Evolutionary conservation across 92 coral and sea anemone genomes (phyloP).

Genomic region (Chrysogorgia sp.): DNA sequence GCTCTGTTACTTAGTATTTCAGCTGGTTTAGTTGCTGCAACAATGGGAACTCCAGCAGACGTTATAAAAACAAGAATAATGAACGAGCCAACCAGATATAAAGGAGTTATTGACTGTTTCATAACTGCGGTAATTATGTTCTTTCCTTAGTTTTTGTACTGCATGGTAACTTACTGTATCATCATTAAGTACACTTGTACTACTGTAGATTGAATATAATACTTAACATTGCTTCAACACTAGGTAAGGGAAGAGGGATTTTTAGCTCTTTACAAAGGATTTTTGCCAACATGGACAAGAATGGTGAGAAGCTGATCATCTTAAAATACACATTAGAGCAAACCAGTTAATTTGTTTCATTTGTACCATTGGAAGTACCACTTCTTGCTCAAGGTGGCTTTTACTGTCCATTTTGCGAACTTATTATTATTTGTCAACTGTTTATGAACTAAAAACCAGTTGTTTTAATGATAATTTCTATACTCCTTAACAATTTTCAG

Average conservation of each 20-base stretch:
- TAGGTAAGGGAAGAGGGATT: slow-evolving; percentile 94
- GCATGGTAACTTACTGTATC: not conserved
- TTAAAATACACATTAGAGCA: no score
- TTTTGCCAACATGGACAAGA: slow-evolving; percentile 95
- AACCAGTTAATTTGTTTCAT: no score
- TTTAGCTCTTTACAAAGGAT: slow-evolving; percentile 89
- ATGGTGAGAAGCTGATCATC: slow-evolving; percentile 87
- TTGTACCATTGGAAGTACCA: no score
- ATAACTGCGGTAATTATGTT: slow-evolving; percentile 76
- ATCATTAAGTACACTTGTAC: not conserved
- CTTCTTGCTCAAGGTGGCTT: no score
- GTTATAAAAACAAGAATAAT: slow-evolving; percentile 95
- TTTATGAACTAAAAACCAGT: not conserved
- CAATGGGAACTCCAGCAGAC: slow-evolving; percentile 95
- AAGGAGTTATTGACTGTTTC: slow-evolving; percentile 91
- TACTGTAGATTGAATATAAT: not conserved
- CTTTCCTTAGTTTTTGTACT: not conserved
- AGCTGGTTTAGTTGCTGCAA: slow-evolving; percentile 88
- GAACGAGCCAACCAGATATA: slow-evolving; percentile 90
- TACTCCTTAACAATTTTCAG: slow-evolving; percentile 57
- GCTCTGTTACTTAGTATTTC: slow-evolving; percentile 14
- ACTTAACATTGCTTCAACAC: not conserved
- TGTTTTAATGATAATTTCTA: not conserved
- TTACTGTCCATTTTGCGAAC: no score
- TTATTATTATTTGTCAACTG: not conserved